Base-by-base conservation (phyloP, 2,113 vertebrate species). In the Columba janthina region DNA sequence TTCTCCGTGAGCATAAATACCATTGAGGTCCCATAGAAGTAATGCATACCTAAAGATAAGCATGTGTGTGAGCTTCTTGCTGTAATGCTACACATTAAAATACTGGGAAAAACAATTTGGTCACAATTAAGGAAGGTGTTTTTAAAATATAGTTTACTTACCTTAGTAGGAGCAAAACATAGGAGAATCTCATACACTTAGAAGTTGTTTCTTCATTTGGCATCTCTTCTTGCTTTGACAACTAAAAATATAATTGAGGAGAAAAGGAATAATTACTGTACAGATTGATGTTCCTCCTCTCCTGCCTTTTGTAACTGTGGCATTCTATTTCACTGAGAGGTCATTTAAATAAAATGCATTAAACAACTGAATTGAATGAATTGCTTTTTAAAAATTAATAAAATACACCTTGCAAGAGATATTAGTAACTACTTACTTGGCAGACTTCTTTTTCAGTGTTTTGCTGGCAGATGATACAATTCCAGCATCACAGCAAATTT, bases 1-100 rank as follows among this genome's bases (percentile, higher is more conserved):
- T 92, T 74, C 80, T 81, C 69, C 48, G 13, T 16, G 38, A 71
- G 57, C 57, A 66, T 62, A 61, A 76, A 76, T 83, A 88, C 65
- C 64, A 60, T 14, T 60, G 74, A 88, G 51, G 69, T 92, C 79
- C 65, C 79, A 62, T 10, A 61, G 77, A 79, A 85, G 25, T n/a
- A 73, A 50, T 66, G 36, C 36, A 4, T n/a, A 40, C 46, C 64
- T 80, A 64, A 89, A 90, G 83, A 56, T 57, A 81, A 84, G 53
- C 29, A 40, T 2, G 5, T 0, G 0, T 58, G 54, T 51, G 62
- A 92, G 46, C 61, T 71, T 6, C 65, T 32, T 38, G 67, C 51
- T 77, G 3, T 17, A 50, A 78, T 9, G 29, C 56, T 18, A 24
- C 38, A 16, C 9, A 4, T 50, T n/a, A 36, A 56, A 80, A 29